phyloP scores from a whole-genome alignment of 2,113 vertebrate species.

The Myanophis thanlyinensis region DNA sequence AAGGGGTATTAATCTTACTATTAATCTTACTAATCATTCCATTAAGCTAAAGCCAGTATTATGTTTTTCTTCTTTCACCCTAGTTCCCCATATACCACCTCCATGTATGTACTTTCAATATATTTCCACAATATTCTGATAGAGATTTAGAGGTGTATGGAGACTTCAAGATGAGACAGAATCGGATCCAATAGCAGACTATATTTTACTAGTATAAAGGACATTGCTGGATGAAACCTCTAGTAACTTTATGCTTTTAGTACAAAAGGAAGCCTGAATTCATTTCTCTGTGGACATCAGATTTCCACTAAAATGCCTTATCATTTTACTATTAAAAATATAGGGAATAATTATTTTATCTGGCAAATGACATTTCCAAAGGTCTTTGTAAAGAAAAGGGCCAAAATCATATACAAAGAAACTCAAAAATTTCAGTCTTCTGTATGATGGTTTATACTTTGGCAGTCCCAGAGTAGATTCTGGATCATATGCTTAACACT shows the following conservation, averaged over 20 bases:
- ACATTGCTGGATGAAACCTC: neutral
- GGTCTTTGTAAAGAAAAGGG: neutral
- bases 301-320: neutral
- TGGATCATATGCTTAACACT: neutral
- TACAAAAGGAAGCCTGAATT: neutral
- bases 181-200: neutral
- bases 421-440: neutral
- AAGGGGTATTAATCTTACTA: neutral
- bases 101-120: neutral
- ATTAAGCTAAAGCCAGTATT: neutral
- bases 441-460: neutral
- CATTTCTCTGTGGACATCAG: neutral
- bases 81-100: neutral
- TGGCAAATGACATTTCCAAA: neutral
- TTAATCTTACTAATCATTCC: neutral
- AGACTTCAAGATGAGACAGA: neutral
- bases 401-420: neutral
- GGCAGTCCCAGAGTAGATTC: neutral
- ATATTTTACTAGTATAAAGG: neutral
- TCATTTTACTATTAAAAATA: neutral
- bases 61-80: neutral
- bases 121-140: neutral
- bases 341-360: neutral
- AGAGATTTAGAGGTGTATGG: neutral
- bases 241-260: neutral